Evolutionary conservation across 2,113 vertebrate genomes (phyloP).

Genomic region (Callipepla squamata): DNA sequence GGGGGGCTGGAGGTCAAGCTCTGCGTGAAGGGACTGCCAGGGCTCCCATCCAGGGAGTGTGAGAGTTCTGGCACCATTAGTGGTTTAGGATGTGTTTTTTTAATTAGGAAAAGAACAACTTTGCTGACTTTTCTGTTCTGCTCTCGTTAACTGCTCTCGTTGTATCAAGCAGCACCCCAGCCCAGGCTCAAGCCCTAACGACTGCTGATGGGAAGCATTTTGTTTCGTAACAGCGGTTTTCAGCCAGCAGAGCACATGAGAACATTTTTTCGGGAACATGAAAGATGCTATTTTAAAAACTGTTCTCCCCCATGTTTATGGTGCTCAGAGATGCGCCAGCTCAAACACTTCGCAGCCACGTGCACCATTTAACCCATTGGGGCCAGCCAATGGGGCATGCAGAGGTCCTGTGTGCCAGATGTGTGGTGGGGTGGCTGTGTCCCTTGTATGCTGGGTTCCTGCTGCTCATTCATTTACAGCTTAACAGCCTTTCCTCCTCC

Average conservation of each 20-base stretch:
- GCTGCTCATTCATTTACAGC: neutral
- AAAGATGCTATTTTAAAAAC: slow-evolving; percentile 57
- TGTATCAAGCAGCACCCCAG: neutral
- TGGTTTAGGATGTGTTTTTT: neutral
- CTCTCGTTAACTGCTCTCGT: neutral
- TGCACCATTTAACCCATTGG: neutral
- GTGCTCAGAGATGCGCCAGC: neutral
- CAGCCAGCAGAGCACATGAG: slow-evolving; percentile 55
- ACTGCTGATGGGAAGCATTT: slow-evolving; percentile 47
- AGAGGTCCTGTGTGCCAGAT: neutral
- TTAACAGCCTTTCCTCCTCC: neutral
- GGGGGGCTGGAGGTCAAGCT: neutral
- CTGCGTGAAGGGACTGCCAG: neutral
- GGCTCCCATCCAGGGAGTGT: neutral
- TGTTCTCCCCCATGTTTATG: neutral
- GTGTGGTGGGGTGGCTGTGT: rapidly evolving
- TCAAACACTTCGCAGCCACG: neutral
- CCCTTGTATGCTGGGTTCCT: neutral
- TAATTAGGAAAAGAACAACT: neutral
- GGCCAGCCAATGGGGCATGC: neutral
- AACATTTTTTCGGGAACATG: slow-evolving; percentile 15
- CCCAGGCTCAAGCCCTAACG: neutral
- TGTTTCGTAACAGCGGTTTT: slow-evolving; percentile 29
- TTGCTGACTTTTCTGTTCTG: neutral
- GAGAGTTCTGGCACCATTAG: neutral